Base-by-base conservation (phyloP, 2,888 invertebrate species). In the Eurois occulta region DNA sequence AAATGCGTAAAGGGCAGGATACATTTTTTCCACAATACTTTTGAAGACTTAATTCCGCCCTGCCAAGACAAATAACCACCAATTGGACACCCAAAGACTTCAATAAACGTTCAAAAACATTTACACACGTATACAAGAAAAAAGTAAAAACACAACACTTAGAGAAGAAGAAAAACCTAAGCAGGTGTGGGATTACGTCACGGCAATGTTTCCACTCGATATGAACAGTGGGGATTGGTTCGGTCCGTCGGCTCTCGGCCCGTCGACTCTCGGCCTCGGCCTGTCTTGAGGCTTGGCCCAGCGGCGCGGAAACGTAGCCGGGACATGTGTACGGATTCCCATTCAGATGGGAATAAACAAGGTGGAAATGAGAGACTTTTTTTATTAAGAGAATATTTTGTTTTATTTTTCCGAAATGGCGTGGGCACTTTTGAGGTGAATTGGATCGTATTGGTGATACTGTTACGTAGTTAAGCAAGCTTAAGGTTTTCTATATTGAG, bases 281-380 rank as follows among this genome's bases (percentile, higher is more conserved):
- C 85, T 79, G 81, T 87, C 87, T 86, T 82, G 80, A 71, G 85
- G 78, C 83, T 71, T 76, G 70, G 78, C 35, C 83, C 85, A 87
- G 52, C 84, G 86, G 86, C 58, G 86, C 80, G 86, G 88, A 86
- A 89, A 88, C 85, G 77, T 81, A 83, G 75, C 79, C 67, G 75
- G 84, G 88, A 88, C 87, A 89, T 80, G 87, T 88, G 89, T 88
- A 78, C 78, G 78, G 80, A 80, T 88, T 87, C 87, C 81, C 87
- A 86, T 85, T 81, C 88, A 85, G 73, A 85, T 81, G 82, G 77
- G 80, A 85, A 86, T 85, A 85, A 88, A 85, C 79, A 86, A 80
- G 70, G 77, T 81, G 74, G 83, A 83, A 85, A 85, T 83, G 77
- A 79, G 78, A 81, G 62, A 77, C 64, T 74, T 13, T 80, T 80